Conservation (phyloP, 2,113 vertebrate species). For the Hippoglossus stenolepis region DNA sequence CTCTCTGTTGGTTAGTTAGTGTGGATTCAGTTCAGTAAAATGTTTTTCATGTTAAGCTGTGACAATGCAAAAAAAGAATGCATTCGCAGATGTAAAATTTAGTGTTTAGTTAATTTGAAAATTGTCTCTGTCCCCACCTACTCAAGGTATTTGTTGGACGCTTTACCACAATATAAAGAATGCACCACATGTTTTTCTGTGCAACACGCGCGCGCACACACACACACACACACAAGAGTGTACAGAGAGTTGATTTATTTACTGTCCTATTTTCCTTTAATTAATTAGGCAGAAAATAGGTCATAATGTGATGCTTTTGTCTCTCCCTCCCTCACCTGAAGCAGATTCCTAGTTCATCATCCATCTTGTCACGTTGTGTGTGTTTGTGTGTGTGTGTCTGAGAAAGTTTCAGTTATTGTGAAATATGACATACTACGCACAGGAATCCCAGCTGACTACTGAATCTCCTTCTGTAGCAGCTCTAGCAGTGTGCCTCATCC, state of each 20-base stretch:
- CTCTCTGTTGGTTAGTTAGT: not conserved
- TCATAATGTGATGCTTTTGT: conserved; percentile 13
- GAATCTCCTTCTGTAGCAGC: conserved; percentile 50
- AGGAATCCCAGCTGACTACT: conserved; percentile 66
- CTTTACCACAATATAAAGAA: not conserved
- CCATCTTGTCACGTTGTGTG: conserved; percentile 7
- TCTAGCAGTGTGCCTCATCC: conserved; percentile 37
- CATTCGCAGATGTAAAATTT: too few relatives aligned
- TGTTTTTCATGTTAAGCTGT: not conserved
- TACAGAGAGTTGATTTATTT: conserved; percentile 19
- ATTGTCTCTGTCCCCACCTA: not conserved
- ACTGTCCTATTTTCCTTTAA: not conserved
- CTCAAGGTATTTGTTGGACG: not conserved
- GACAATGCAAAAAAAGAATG: not conserved
- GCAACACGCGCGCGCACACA: not conserved
- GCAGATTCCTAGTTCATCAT: conserved; percentile 28
- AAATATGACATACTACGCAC: conserved; percentile 65
- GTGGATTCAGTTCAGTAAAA: not conserved
- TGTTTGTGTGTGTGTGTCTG: not conserved
- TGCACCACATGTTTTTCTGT: too few relatives aligned
- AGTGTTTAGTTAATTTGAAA: too few relatives aligned
- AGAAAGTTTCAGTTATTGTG: conserved; percentile 39
- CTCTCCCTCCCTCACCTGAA: conserved; percentile 10
- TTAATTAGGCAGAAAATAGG: not conserved
- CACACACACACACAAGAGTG: not conserved